Evolutionary conservation across 2,888 invertebrate genomes (phyloP), one percentile per base, ranked within the genome.

Genomic region (Hypsopygia costalis): DNA sequence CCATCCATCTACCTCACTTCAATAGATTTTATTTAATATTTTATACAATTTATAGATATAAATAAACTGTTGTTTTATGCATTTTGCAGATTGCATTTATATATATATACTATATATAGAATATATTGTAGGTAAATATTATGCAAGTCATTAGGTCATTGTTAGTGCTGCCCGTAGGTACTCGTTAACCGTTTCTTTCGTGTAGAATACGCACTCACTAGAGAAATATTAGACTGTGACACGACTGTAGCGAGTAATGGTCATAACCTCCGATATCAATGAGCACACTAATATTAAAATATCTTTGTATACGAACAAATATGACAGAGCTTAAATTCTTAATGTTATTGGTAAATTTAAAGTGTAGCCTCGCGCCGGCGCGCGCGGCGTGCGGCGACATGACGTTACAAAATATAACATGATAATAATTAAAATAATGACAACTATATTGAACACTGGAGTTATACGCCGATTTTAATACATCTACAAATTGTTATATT

Each of bases 1-100:
- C 92, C 92, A 92, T 92, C 92, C 92, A 91, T 90, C 92, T 92
- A 92, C 92, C 92, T 92, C 92, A 92, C 90, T 90, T 90, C 88
- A 88, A 88, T 89, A 88, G 88, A 89, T 88, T 87, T 89, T 89
- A 89, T 87, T 88, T 88, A 86, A 87, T 88, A 87, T 88, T 88
- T 88, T 88, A 88, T 88, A 88, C 87, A 85, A 87, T 87, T 87
- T 88, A 87, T 88, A 88, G 87, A 81, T 86, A 80, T 86, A 81
- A 76, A 80, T 68, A 83, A 25, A 83, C 81, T 85, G 86, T 87
- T 88, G 86, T 87, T 88, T 86, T 87, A 85, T 88, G 88, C 87
- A 86, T 87, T 86, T 88, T 88, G 75, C 85, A 87, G 79, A 87
- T 87, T 82, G 87, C 87, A 88, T 88, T 88, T 88, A 88, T 88